These are phyloP conservation scores for Leptinotarsa peninsularis DNA, from an alignment of 2,888 invertebrate species.

Conservation along the genomic window DNA sequence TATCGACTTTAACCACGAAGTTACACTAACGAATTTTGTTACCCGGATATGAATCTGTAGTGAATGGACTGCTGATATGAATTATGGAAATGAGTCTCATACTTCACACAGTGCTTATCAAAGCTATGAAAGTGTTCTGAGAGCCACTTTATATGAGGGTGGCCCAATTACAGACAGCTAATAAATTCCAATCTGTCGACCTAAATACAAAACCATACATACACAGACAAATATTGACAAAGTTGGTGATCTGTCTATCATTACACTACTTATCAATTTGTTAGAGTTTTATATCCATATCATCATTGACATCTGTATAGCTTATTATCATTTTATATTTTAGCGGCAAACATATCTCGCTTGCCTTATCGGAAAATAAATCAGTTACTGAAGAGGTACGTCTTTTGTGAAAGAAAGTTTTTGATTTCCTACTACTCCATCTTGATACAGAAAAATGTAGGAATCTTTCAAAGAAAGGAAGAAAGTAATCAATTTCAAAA, in stretches of 20 bases:
- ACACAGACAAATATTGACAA: background rate
- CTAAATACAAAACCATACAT: background rate
- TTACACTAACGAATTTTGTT: too few relatives aligned
- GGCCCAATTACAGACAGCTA: background rate
- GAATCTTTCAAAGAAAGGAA: too few relatives aligned
- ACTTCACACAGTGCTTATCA: too few relatives aligned
- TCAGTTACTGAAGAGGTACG: background rate
- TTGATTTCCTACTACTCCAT: too few relatives aligned
- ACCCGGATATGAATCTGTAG: too few relatives aligned
- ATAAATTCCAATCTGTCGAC: constrained; percentile 5
- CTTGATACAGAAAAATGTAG: too few relatives aligned
- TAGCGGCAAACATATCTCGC: background rate
- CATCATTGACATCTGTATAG: background rate
- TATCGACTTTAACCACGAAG: too few relatives aligned
- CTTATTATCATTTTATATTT: background rate
- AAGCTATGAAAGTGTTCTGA: too few relatives aligned
- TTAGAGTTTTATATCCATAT: background rate
- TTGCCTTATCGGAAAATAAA: background rate
- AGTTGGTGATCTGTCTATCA: background rate
- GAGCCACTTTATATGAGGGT: background rate
- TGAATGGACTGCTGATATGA: too few relatives aligned
- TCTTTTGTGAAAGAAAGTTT: too few relatives aligned
- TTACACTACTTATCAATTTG: background rate
- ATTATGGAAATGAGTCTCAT: too few relatives aligned
- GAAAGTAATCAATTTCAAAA: too few relatives aligned